A percentile compares a stretch with the other conserved stretches of the same genome.
Conservation (phyloP, 2,888 invertebrate species). For the Agrilus mali region DNA sequence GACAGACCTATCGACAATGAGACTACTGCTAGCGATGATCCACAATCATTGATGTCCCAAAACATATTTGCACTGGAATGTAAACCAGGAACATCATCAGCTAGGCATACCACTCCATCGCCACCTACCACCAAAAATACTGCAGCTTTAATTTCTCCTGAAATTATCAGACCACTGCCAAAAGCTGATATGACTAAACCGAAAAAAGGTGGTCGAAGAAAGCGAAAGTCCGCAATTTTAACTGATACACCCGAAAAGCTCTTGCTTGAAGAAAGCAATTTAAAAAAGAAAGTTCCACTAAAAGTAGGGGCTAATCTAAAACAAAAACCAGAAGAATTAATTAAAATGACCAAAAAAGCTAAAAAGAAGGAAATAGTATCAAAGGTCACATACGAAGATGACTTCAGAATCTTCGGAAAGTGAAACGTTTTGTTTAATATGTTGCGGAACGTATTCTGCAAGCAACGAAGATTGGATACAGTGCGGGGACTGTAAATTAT, state of each 20-base stretch:
- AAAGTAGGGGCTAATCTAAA: background rate
- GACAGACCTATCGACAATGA: slow-evolving; percentile 11
- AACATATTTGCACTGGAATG: background rate
- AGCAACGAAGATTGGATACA: slow-evolving; percentile 5
- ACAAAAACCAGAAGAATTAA: background rate
- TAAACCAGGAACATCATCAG: too few species aligned
- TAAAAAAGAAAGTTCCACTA: background rate
- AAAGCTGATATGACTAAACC: too few species aligned
- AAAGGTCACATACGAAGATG: background rate
- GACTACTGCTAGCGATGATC: slow-evolving; percentile 8
- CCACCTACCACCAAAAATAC: too few species aligned
- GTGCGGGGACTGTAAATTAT: slow-evolving; percentile 2
- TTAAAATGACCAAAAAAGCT: too few species aligned
- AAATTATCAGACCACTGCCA: too few species aligned
- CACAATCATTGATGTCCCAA: background rate
- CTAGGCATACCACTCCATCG: too few species aligned
- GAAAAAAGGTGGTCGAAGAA: too few species aligned
- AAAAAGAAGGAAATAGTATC: background rate
- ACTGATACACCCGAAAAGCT: background rate
- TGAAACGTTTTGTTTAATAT: slow-evolving; percentile 5
- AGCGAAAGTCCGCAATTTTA: too few species aligned
- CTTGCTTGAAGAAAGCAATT: background rate
- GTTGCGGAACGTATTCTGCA: slow-evolving; percentile 1
- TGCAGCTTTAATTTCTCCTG: too few species aligned
- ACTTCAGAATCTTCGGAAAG: background rate